Evolutionary conservation across 1,140 invertebrate species (phyloP).

Genomic region (Druon quercuslanigerum): DNA sequence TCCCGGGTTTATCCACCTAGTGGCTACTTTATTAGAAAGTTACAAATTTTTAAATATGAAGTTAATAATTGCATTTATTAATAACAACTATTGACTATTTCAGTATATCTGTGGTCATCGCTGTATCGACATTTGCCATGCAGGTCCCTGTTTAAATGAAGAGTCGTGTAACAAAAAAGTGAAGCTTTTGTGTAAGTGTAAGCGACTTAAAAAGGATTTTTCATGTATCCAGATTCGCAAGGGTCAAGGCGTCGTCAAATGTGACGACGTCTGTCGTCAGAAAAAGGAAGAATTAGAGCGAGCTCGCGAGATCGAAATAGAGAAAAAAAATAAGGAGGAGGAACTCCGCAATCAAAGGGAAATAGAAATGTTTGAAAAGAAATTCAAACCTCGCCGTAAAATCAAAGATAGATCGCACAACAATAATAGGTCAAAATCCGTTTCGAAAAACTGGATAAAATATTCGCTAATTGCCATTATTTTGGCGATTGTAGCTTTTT

Average conservation of each 20-base stretch:
- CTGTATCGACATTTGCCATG: conserved; percentile 86
- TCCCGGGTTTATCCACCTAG: too few relatives aligned
- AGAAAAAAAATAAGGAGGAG: conserved; percentile 77
- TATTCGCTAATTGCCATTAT: neutral
- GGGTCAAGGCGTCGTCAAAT: conserved; percentile 75
- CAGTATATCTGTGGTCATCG: conserved; percentile 80
- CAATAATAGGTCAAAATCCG: conserved; percentile 33
- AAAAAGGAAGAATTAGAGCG: conserved; percentile 76
- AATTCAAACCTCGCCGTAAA: conserved; percentile 80
- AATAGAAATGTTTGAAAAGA: conserved; percentile 84
- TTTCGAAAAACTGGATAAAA: conserved; percentile 18
- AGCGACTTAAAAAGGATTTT: conserved; percentile 86
- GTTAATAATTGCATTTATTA: conserved; percentile 33
- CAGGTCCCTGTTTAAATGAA: conserved; percentile 81
- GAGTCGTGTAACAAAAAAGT: conserved; percentile 87
- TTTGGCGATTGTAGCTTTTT: neutral
- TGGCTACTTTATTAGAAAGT: neutral
- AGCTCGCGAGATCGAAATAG: conserved; percentile 75
- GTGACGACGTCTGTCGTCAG: conserved; percentile 79
- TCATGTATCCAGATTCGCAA: conserved; percentile 80
- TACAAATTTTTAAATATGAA: conserved; percentile 9
- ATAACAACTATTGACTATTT: conserved; percentile 53
- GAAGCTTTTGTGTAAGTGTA: conserved; percentile 86
- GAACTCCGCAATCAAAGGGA: conserved; percentile 81
- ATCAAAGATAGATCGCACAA: conserved; percentile 62